Evolutionary conservation across 2,797 vertebrate species (phyloP).

Genomic region (Enteromius afrohamiltoni): DNA sequence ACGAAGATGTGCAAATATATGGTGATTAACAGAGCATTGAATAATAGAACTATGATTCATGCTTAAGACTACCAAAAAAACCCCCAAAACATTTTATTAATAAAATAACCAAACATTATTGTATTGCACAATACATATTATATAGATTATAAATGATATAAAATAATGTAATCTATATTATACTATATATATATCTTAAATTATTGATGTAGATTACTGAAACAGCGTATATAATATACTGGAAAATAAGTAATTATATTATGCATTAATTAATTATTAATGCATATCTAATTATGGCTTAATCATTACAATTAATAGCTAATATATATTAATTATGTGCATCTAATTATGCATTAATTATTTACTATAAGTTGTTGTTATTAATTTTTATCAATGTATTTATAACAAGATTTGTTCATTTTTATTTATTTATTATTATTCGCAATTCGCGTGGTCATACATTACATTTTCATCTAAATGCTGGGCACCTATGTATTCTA

Average conservation of each 20-base stretch:
- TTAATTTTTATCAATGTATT: background rate
- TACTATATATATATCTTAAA: background rate
- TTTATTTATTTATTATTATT: background rate
- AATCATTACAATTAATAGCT: too few species aligned
- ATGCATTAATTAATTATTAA: background rate
- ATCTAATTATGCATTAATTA: background rate
- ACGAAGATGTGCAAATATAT: background rate
- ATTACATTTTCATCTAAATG: background rate
- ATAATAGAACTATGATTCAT: background rate
- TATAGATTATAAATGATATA: background rate
- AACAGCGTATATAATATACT: background rate
- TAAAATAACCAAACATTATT: background rate
- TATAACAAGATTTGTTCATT: background rate
- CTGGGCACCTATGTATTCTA: background rate
- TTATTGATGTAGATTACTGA: background rate
- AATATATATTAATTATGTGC: too few species aligned
- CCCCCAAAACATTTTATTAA: background rate
- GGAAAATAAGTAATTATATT: background rate
- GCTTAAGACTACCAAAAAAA: too few species aligned
- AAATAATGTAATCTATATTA: background rate
- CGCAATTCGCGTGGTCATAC: background rate
- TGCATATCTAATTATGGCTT: background rate
- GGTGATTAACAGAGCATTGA: background rate
- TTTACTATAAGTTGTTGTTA: background rate
- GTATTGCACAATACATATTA: background rate